Evolutionary conservation across 2,797 vertebrate species (phyloP), one percentile per base, ranked within the genome.

Genomic region (Ctenosaura bakeri): DNA sequence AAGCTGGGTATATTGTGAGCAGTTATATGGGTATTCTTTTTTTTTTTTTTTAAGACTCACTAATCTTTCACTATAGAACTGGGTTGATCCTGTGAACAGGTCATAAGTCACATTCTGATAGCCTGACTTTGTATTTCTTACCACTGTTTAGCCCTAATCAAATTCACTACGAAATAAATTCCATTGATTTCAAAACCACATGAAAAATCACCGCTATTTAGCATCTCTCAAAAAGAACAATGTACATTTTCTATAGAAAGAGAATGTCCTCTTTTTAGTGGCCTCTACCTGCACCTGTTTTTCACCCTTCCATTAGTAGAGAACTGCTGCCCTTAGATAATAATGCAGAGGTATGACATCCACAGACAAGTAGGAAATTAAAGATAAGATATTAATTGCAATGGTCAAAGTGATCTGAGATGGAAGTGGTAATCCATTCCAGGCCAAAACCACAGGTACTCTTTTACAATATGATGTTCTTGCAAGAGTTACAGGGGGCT

Each of bases 401-500:
- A 52, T 0, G 86, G n/a, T 32, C 12, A 93, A 91, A 92, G 91
- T 90, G 93, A 90, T 4, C 79, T 38, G 50, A 88, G 78, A 85
- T 35, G 64, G 38, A 91, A 1, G 1, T 20, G 88, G 86, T 1
- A 22, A 66, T 8, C 2, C 73, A 50, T 87, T 59, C 35, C 2
- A n/a, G 80, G 93, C 90, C 93, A 85, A 64, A 73, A 0, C 32
- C 90, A 87, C 93, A 94, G 93, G 91, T 89, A 62, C 87, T 93
- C 93, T 56, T 89, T 92, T 94, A 90, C 77, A 73, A 94, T 89
- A 6, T 50, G 93, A 89, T 89, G 85, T 29, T 95, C 78, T 91
- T 74, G 46, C 76, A 85, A 93, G 92, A 94, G 91, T 95, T 7
- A 93, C 87, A 26, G 95, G 96, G 94, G 89, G 93, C 95, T 96